These are phyloP conservation scores for Drosophila tristis DNA, from an alignment of 1,140 invertebrate species.

Conservation along the genomic window DNA sequence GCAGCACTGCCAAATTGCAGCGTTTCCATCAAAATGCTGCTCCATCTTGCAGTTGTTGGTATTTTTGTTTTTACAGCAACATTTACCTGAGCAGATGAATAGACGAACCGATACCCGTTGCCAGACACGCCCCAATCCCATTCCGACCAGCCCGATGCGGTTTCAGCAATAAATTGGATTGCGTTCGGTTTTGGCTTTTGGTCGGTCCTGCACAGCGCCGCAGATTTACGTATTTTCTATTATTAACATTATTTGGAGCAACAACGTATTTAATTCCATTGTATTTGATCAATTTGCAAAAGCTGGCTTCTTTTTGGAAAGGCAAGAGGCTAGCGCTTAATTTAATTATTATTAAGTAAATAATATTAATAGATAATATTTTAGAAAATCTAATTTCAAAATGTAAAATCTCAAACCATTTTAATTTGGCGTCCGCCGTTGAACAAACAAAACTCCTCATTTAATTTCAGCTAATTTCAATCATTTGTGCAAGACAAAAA, in stretches of 20 bases:
- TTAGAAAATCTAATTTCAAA: too few species aligned
- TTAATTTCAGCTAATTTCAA: too few species aligned
- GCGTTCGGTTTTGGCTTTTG: constrained; percentile 53
- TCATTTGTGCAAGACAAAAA: too few species aligned
- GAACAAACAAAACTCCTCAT: too few species aligned
- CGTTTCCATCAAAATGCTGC: constrained; percentile 72
- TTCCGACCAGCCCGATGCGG: constrained; percentile 46
- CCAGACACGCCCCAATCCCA: constrained; percentile 15
- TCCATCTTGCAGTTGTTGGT: constrained; percentile 40
- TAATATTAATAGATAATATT: too few species aligned
- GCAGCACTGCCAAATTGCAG: constrained; percentile 47
- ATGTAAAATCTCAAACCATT: too few species aligned
- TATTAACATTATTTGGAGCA: constrained; percentile 31
- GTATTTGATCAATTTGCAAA: constrained; percentile 10
- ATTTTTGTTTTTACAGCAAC: constrained; percentile 55
- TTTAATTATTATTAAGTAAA: too few species aligned
- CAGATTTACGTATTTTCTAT: constrained; percentile 44
- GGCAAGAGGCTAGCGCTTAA: too few species aligned
- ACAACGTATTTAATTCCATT: constrained; percentile 59
- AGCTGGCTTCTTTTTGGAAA: too few species aligned
- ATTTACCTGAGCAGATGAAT: constrained; percentile 73
- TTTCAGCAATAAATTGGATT: constrained; percentile 79
- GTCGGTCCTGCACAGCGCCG: constrained; percentile 15
- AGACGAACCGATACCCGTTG: constrained; percentile 32
- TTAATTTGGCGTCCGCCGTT: too few species aligned